Conservation (phyloP, 2,888 invertebrate genomes). For the Anodontia alba region DNA sequence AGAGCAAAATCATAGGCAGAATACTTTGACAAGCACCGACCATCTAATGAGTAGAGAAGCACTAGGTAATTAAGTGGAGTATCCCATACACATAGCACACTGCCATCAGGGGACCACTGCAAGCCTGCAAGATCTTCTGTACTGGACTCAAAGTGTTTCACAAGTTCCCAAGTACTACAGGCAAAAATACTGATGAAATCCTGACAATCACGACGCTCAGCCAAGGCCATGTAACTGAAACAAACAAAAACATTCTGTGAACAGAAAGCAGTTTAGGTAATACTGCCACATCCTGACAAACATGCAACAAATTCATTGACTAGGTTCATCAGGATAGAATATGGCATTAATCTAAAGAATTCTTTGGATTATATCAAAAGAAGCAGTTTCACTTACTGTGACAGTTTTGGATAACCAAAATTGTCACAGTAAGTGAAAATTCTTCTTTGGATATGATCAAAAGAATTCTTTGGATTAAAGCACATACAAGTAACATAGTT, state of each 20-base stretch:
- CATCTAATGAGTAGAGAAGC: conserved; percentile 84
- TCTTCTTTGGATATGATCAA: no score
- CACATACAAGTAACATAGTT: no score
- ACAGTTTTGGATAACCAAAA: no score
- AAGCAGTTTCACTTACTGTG: no score
- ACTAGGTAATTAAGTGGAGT: conserved; percentile 83
- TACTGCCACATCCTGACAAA: no score
- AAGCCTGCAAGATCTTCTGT: conserved; percentile 85
- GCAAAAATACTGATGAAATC: conserved; percentile 85
- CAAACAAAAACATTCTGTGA: conserved; percentile 23
- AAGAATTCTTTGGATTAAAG: no score
- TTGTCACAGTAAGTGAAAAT: no score
- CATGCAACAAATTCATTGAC: no score
- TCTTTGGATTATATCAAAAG: no score
- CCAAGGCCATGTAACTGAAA: conserved; percentile 84
- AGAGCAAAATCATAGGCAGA: conserved; percentile 83
- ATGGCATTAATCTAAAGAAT: no score
- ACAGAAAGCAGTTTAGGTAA: no score
- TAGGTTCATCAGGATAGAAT: no score
- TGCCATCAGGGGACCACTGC: conserved; percentile 84
- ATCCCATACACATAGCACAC: conserved; percentile 84
- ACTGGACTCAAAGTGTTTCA: conserved; percentile 85
- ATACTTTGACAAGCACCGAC: conserved; percentile 83
- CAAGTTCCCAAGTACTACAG: conserved; percentile 83
- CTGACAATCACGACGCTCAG: conserved; percentile 85